A percentile compares a stretch with the other conserved stretches of the same genome.
These are phyloP conservation scores for Cyprinodon diabolis DNA, from an alignment of 2,797 vertebrate genomes.

Conservation along the genomic window DNA sequence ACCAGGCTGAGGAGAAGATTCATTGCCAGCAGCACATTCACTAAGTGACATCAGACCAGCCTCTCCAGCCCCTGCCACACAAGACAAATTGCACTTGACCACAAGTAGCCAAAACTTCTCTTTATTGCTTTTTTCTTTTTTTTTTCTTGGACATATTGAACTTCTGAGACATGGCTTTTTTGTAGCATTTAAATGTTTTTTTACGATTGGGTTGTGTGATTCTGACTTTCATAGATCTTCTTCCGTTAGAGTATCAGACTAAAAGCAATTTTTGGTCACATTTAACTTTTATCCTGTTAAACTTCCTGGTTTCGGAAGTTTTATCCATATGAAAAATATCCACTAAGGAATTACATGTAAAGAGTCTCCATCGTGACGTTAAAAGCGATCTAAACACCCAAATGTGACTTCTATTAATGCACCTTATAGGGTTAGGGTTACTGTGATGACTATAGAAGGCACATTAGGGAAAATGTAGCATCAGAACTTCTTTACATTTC, in stretches of 20 bases:
- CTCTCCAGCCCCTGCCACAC: conserved; percentile 53
- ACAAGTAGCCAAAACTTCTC: conserved; percentile 65
- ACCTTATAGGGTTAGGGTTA: conserved; percentile 68
- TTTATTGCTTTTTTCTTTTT: conserved; percentile 15
- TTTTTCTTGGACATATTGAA: conserved; percentile 28
- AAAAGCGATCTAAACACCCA: conserved; percentile 9
- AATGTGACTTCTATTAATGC: conserved; percentile 58
- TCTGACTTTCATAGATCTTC: conserved; percentile 25
- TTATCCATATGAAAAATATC: not conserved
- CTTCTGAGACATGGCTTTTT: conserved; percentile 20
- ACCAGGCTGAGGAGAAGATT: conserved; percentile 82
- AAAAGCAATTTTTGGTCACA: conserved; percentile 7
- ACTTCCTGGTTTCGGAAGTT: conserved; percentile 11
- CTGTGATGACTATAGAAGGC: conserved; percentile 48
- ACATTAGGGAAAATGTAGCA: conserved; percentile 30
- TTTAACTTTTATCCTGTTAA: conserved; percentile 29
- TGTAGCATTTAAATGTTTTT: conserved; percentile 5
- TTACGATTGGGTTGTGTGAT: conserved; percentile 7
- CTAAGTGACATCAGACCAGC: conserved; percentile 71
- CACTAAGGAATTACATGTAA: conserved; percentile 11
- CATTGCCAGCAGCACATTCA: conserved; percentile 78
- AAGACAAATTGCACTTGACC: conserved; percentile 74
- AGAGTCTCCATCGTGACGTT: conserved; percentile 15
- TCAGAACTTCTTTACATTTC: conserved; percentile 1
- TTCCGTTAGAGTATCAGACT: conserved; percentile 26